These are phyloP conservation scores for Seriola quinqueradiata DNA, from an alignment of 2,113 vertebrate species.

Conservation along the genomic window DNA sequence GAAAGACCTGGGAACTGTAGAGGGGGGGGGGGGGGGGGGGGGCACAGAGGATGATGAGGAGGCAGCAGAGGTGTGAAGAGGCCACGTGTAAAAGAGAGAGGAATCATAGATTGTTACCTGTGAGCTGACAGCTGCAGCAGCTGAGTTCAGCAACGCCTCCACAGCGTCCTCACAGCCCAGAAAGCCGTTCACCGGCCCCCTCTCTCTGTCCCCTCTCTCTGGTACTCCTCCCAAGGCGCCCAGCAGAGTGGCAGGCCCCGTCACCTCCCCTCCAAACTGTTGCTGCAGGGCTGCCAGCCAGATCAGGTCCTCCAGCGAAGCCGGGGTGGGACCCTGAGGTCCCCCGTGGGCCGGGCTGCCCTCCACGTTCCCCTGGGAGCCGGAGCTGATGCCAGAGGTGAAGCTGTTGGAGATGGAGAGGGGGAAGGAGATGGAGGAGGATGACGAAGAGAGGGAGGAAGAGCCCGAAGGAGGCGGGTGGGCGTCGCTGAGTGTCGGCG, in stretches of 20 bases:
- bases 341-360: constrained; percentile 80
- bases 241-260: constrained; percentile 82
- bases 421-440: constrained; percentile 85
- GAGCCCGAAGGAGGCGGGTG: constrained; percentile 85
- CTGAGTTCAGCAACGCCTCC: constrained; percentile 93
- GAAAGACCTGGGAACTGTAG: constrained; percentile 87
- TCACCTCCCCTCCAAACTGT: constrained; percentile 93
- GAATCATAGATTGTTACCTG: constrained; percentile 83
- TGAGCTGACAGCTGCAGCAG: constrained; percentile 89
- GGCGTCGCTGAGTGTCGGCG: constrained; percentile 94
- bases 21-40: constrained; percentile 75
- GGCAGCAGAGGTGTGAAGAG: neutral
- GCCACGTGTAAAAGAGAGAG: neutral
- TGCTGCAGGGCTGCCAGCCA: constrained; percentile 96
- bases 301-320: constrained; percentile 96
- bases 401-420: constrained; percentile 83
- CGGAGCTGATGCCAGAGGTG: constrained; percentile 78
- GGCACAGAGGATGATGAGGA: constrained; percentile 68
- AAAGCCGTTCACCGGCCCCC: constrained; percentile 89
- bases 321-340: constrained; percentile 84
- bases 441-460: constrained; percentile 83
- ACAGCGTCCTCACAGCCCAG: constrained; percentile 97
- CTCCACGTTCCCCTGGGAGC: constrained; percentile 89
- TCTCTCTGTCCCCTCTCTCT: constrained; percentile 83
- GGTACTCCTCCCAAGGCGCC: constrained; percentile 80